These are phyloP conservation scores for Tinea pellionella DNA, from an alignment of 2,888 invertebrate species.

Conservation along the genomic window DNA sequence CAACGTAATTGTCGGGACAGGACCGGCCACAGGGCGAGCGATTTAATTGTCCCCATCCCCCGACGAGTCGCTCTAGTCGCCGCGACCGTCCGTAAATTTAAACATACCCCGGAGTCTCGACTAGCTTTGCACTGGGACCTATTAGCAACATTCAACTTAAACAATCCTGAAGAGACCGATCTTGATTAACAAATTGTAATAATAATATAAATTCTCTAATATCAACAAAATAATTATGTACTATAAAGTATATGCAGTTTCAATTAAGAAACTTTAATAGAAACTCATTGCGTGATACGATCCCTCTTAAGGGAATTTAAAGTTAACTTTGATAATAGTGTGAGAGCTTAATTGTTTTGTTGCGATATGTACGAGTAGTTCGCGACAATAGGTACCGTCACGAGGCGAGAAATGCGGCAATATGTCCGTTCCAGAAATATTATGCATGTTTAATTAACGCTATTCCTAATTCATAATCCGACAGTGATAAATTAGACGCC, in stretches of 20 bases:
- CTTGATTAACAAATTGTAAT: conserved; percentile 7
- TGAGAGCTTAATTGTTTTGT: conserved; percentile 45
- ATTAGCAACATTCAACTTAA: neutral
- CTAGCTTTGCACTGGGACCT: neutral
- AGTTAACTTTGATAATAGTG: conserved; percentile 30
- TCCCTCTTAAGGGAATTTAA: neutral
- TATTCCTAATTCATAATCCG: conserved; percentile 65
- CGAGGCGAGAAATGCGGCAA: conserved; percentile 17
- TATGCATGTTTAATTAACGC: conserved; percentile 65
- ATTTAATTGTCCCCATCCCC: conserved; percentile 10
- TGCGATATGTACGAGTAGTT: conserved; percentile 19
- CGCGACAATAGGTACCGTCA: conserved; percentile 14
- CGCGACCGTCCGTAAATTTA: conserved; percentile 12
- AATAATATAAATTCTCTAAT: neutral
- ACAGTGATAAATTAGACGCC: conserved; percentile 63
- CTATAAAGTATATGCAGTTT: neutral
- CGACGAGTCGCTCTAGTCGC: neutral
- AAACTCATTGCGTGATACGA: neutral
- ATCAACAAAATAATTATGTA: neutral
- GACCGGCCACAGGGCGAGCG: conserved; percentile 8
- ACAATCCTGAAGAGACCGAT: conserved; percentile 6
- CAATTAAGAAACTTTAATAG: neutral
- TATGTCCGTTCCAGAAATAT: conserved; percentile 49
- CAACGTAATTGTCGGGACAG: conserved; percentile 10
- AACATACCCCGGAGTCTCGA: neutral